Percentiles rank a stretch among this genome's conserved stretches.
Evolutionary conservation across 2,113 vertebrate species (phyloP).

Genomic region (Lagenorhynchus albirostris): DNA sequence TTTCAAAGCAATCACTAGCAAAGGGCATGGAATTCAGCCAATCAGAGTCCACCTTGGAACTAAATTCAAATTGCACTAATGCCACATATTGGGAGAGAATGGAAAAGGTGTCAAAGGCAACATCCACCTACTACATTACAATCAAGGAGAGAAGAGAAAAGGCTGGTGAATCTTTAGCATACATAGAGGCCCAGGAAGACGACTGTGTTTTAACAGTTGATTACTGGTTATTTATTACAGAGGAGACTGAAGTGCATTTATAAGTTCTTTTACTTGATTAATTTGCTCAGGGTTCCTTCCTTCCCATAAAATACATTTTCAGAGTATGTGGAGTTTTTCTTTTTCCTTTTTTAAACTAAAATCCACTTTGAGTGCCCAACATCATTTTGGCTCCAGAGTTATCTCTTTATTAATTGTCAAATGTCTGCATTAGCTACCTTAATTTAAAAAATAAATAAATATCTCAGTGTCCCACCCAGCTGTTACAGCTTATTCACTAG

Average conservation of each 20-base stretch:
- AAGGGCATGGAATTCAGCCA: neutral
- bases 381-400: neutral
- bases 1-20: neutral
- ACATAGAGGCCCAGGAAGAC: neutral
- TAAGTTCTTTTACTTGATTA: slow-evolving; percentile 12
- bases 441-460: neutral
- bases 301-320: neutral
- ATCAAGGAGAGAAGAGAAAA: neutral
- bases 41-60: neutral
- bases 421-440: neutral
- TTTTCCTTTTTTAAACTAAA: neutral
- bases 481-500: neutral
- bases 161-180: neutral
- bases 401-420: neutral
- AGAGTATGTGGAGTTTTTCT: neutral
- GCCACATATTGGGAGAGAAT: neutral
- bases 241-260: neutral
- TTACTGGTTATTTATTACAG: neutral
- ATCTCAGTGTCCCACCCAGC: neutral
- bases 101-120: neutral
- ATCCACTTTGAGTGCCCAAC: neutral
- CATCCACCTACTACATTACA: neutral
- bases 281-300: neutral
- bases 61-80: neutral
- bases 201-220: neutral